Percentiles rank a stretch among this genome's conserved stretches.
phyloP scores from a whole-genome alignment of 2,113 vertebrate genomes.

The Labrus mixtus region DNA sequence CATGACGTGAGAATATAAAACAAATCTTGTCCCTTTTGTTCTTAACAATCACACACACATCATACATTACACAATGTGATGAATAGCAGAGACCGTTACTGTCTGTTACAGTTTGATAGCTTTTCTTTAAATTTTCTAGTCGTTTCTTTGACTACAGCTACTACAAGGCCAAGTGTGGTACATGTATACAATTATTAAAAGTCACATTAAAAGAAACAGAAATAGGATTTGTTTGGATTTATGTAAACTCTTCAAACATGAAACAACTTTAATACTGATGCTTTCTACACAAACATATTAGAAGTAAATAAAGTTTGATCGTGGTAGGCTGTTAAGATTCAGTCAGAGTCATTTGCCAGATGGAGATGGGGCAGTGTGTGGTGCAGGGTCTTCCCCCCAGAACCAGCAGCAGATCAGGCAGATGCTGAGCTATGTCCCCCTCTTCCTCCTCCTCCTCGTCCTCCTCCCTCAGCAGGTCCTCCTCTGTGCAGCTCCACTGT shows the following conservation, averaged over 20 bases:
- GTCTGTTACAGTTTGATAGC: neutral
- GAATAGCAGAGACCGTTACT: neutral
- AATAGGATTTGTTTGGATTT: neutral
- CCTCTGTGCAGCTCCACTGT: constrained; percentile 41
- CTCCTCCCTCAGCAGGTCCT: constrained; percentile 2
- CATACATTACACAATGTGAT: neutral
- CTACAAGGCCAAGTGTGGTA: neutral
- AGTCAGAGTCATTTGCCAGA: constrained; percentile 84
- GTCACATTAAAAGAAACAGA: neutral
- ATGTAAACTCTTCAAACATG: constrained; percentile 3
- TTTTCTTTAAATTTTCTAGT: neutral
- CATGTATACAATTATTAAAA: neutral
- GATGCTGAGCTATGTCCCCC: constrained; percentile 45
- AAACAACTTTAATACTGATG: constrained; percentile 29
- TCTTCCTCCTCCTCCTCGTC: constrained; percentile 46
- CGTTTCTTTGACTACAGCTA: neutral
- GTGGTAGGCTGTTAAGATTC: constrained; percentile 51
- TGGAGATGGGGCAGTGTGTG: constrained; percentile 73
- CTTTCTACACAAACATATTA: neutral
- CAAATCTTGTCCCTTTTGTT: neutral
- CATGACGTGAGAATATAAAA: neutral
- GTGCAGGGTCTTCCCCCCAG: constrained; percentile 85
- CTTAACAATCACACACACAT: neutral
- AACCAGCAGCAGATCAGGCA: constrained; percentile 84
- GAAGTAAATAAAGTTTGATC: neutral